Evolutionary conservation across 1,140 invertebrate species (phyloP), one percentile per base, ranked within the genome.

Genomic region (Heliothis virescens): DNA sequence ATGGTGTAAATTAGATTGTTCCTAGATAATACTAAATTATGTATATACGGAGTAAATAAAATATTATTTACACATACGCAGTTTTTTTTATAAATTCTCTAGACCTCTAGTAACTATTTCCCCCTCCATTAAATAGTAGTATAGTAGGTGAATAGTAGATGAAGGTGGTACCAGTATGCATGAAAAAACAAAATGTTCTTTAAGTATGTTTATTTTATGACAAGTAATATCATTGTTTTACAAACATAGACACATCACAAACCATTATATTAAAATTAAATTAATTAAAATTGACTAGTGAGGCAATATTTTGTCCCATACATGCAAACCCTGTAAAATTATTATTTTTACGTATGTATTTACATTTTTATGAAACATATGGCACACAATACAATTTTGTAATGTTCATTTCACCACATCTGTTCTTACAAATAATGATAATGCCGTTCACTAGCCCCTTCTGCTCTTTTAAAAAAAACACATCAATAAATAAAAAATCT

Each of bases 281-380:
- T 85, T 82, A 50, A 82, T 84, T 82, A 81, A 65, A 88, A 85
- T 88, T 89, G 88, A 89, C 88, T 89, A 89, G 88, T 82, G 72
- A 83, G 80, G 78, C 81, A 85, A 57, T 83, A 73, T 72, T 34
- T 79, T 82, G 79, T 55, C 79, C 72, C 83, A 78, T 82, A 21
- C 71, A 72, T 76, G 48, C 72, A 65, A 57, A 83, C 80, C 78
- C 84, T 83, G 83, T 80, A 50, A 74, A 75, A 82, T 59, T 74
- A 62, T 82, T 47, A 50, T 75, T 29, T 59, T 71, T 79, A 81
- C 73, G 63, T 71, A 72, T 77, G 63, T 71, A 72, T 77, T 65
- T 71, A 71, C 67, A 71, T 48, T 29, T 47, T 13, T 13, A 62
- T 65, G 15, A 62, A 15, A 79, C n/a, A 48, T 63, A 80, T 80